A percentile compares a stretch with the other conserved stretches of the same genome.
Conservation (phyloP, 2,797 vertebrate species). For the Falco rusticolus region DNA sequence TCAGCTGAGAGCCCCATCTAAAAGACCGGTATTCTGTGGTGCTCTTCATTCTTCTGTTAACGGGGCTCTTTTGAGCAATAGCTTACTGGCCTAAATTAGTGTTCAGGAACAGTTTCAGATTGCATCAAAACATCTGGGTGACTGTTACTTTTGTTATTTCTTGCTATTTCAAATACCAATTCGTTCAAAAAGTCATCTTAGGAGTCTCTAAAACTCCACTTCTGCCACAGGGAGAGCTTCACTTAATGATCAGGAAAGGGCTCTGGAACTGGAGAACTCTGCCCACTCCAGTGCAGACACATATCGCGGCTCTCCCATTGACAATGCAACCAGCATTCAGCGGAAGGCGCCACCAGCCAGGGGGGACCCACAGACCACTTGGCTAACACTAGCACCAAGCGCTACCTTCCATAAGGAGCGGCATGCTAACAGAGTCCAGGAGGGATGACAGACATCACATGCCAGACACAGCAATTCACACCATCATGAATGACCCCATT, state of each 20-base stretch:
- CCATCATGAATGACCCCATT: not conserved
- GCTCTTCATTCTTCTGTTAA: not conserved
- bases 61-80: not conserved
- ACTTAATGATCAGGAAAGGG: not conserved
- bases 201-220: not conserved
- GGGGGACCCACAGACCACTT: not conserved
- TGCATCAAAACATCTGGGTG: not conserved
- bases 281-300: not conserved
- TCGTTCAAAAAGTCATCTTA: not conserved
- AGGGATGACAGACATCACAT: not conserved
- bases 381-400: not conserved
- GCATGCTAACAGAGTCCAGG: not conserved
- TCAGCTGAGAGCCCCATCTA: not conserved
- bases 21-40: not conserved
- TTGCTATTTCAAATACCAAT: not conserved
- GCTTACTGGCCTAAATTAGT: not conserved
- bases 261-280: not conserved
- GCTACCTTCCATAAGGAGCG: not conserved
- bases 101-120: not conserved
- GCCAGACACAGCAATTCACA: not conserved
- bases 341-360: not conserved
- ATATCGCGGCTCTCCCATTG: not conserved
- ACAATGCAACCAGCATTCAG: not conserved
- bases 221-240: not conserved
- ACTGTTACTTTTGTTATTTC: not conserved